These are phyloP conservation scores for Nematopogon swammerdamellus DNA, from an alignment of 2,888 invertebrate genomes.

Conservation along the genomic window DNA sequence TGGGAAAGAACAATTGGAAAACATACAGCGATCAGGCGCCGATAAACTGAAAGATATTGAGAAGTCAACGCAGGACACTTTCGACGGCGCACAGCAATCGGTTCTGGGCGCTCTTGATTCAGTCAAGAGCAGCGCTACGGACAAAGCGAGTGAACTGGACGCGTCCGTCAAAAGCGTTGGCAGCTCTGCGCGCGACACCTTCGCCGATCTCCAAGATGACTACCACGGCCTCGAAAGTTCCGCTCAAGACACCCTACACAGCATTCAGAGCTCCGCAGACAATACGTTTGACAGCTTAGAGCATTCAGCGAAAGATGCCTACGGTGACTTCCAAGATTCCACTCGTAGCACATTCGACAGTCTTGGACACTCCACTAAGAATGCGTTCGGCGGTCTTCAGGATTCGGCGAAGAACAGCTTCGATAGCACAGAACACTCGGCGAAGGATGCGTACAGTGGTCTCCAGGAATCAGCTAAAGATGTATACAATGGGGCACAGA, in stretches of 20 bases:
- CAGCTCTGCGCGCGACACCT: conserved; percentile 42
- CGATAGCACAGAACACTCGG: conserved; percentile 44
- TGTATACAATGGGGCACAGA: not conserved
- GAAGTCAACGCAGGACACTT: conserved; percentile 31
- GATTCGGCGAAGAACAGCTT: conserved; percentile 14
- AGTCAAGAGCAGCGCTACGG: conserved; percentile 47
- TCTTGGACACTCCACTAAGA: conserved; percentile 25
- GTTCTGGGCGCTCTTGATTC: conserved; percentile 47
- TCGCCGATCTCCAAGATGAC: conserved; percentile 38
- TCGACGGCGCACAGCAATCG: conserved; percentile 37
- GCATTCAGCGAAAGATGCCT: conserved; percentile 33
- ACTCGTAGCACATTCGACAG: conserved; percentile 17
- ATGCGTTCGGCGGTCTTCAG: not conserved
- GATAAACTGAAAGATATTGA: conserved; percentile 25
- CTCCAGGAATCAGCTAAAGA: conserved; percentile 14
- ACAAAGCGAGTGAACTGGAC: conserved; percentile 38
- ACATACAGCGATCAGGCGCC: conserved; percentile 22
- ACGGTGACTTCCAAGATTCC: conserved; percentile 13
- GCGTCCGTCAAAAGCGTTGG: conserved; percentile 23
- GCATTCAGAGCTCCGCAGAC: conserved; percentile 48
- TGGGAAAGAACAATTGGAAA: conserved; percentile 24
- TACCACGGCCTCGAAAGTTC: conserved; percentile 37
- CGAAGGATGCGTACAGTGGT: conserved; percentile 25
- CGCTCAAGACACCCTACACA: conserved; percentile 41
- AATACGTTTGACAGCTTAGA: conserved; percentile 48